Base-by-base conservation (phyloP, 2,888 invertebrate genomes). In the Elysia crispata region DNA sequence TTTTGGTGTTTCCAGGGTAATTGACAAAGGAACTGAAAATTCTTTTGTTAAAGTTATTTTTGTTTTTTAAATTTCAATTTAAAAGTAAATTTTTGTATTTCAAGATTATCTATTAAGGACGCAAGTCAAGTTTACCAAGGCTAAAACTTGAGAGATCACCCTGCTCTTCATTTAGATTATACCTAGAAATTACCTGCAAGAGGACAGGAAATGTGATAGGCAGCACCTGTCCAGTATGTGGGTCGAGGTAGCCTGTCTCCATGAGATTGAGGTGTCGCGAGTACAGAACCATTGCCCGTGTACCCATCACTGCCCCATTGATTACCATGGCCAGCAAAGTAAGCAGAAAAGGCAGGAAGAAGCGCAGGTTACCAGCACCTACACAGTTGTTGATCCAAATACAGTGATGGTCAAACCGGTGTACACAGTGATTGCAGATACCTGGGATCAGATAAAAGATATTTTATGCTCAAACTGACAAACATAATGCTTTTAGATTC, bases 321-420 rank as follows among this genome's bases (percentile, higher is more conserved):
- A 86, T 69, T 31, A 87, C 86, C 88, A 91, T 89, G 18, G 86
- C 83, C 8, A 87, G 74, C 25, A 91, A 83, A 1, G 90, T 86
- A 25, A 88, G 69, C 77, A 91, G 88, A 79, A 91, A 90, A 41
- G 85, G 73, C 3, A 91, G 77, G 84, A 92, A 92, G 83, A 87
- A 90, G 31, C 88, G 86, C 77, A 89, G 87, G 82, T 91, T 92
- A n/a, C 87, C 83, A 1, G 87, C 91, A n/a, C 91, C 92, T 8
- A 92, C 89, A 83, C 89, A 89, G 84, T 89, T 91, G 83, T 91
- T 91, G 25, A 91, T 91, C 92, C 92, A 92, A 23, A 90, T 86
- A 84, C 92, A 92, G 83, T 91, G 91, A 79, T 92, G 92, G 81
- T 92, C 92, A 86, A 91, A 91, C 25, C 90, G 87, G 81, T 89